phyloP scores from a whole-genome alignment of 2,888 invertebrate genomes.

The Pterostichus niger region DNA sequence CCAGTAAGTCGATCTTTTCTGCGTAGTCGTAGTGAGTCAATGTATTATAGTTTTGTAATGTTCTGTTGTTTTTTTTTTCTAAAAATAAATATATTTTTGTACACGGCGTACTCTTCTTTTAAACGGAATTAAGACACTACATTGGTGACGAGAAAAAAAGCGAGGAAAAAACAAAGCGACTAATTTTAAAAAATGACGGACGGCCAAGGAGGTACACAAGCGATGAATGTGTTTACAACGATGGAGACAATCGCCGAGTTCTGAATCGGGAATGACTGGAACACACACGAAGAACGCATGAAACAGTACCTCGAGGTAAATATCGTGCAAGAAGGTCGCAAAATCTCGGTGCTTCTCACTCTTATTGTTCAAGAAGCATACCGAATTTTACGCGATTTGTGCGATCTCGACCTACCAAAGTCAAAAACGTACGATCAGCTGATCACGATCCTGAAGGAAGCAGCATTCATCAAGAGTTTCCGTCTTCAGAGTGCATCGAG shows the following conservation, averaged over 20 bases:
- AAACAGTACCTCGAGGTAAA: conserved; percentile 65
- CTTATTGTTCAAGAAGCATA: conserved; percentile 68
- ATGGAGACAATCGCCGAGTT: conserved; percentile 62
- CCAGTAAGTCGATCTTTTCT: too few species aligned
- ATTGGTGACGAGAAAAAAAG: too few species aligned
- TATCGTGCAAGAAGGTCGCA: conserved; percentile 55
- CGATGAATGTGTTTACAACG: too few species aligned
- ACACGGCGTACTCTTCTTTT: too few species aligned
- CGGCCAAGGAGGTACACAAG: too few species aligned
- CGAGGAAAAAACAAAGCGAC: too few species aligned
- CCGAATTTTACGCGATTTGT: conserved; percentile 69
- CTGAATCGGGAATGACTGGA: conserved; percentile 61
- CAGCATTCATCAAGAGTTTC: conserved; percentile 62
- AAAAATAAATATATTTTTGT: too few species aligned
- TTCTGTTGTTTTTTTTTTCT: too few species aligned
- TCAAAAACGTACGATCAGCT: conserved; percentile 68
- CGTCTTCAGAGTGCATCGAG: conserved; percentile 63
- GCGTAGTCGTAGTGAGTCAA: too few species aligned
- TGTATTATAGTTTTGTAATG: too few species aligned
- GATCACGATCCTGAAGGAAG: conserved; percentile 59
- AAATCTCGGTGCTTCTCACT: conserved; percentile 69
- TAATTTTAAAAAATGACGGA: too few species aligned
- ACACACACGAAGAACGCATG: conserved; percentile 61
- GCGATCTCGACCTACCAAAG: conserved; percentile 69
- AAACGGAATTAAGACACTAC: too few species aligned